phyloP scores from a whole-genome alignment of 2,888 invertebrate genomes.

The Pteria penguin region DNA sequence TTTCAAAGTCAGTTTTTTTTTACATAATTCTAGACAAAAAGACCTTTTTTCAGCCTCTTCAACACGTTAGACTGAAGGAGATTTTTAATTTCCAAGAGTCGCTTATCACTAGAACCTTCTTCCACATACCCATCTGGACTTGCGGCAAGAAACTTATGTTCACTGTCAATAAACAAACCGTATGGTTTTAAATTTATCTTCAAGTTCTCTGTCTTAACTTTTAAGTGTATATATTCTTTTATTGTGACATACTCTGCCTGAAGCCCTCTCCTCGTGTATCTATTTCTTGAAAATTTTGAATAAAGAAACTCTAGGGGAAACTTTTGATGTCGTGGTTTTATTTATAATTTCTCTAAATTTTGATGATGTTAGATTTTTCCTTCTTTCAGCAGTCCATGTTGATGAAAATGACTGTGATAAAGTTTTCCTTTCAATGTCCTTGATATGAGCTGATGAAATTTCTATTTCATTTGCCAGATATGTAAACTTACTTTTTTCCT shows the following conservation, averaged over 20 bases:
- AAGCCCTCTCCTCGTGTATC: slow-evolving; percentile 16
- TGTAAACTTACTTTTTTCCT: not conserved
- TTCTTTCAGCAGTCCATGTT: slow-evolving; percentile 31
- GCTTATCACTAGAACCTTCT: not conserved
- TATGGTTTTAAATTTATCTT: not conserved
- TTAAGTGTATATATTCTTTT: slow-evolving; percentile 29
- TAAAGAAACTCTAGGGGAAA: slow-evolving; percentile 18
- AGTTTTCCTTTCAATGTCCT: not conserved
- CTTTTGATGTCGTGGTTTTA: slow-evolving; percentile 7
- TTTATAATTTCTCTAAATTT: slow-evolving; percentile 26
- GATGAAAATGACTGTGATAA: not conserved
- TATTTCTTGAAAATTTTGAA: slow-evolving; percentile 15
- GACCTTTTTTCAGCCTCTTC: too few species aligned
- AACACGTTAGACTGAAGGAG: slow-evolving; percentile 27
- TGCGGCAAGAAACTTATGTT: slow-evolving; percentile 21
- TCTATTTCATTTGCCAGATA: not conserved
- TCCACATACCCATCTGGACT: slow-evolving; percentile 37
- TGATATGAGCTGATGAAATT: not conserved
- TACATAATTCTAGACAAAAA: too few species aligned
- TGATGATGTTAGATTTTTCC: slow-evolving; percentile 31
- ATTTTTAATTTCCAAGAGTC: slow-evolving; percentile 29
- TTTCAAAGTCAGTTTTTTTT: too few species aligned
- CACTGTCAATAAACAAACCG: slow-evolving; percentile 6
- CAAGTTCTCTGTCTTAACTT: slow-evolving; percentile 25
- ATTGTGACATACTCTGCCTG: slow-evolving; percentile 20